Percentiles rank a stretch among this genome's conserved stretches.
phyloP scores from a whole-genome alignment of 2,113 vertebrate genomes.

The Phodopus roborovskii region DNA sequence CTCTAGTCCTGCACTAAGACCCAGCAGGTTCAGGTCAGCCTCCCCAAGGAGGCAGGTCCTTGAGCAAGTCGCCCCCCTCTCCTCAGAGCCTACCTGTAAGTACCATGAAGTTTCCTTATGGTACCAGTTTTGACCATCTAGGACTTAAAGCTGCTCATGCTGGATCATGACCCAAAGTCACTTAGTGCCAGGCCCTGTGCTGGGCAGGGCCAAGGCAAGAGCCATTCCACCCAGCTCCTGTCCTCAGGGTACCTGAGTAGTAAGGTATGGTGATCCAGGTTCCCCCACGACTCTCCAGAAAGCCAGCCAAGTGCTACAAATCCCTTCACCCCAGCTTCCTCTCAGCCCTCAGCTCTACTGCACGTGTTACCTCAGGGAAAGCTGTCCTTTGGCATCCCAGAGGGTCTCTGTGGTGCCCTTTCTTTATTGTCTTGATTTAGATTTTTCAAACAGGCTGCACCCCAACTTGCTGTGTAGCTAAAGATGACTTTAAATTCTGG shows the following conservation, averaged over 20 bases:
- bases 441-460: background rate
- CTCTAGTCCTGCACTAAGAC: background rate
- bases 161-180: background rate
- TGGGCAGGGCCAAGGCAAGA: background rate
- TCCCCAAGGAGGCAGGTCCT: background rate
- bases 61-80: conserved; percentile 17
- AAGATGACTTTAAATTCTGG: background rate
- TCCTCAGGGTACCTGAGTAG: background rate
- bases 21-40: background rate
- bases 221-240: background rate
- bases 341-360: background rate
- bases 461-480: background rate
- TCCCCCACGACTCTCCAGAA: background rate
- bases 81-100: background rate
- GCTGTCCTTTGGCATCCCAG: background rate
- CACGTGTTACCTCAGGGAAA: background rate
- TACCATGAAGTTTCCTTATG: background rate
- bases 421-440: background rate
- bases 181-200: background rate
- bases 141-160: background rate
- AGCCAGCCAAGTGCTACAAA: background rate
- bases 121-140: background rate
- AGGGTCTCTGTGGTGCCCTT: background rate
- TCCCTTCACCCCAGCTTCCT: background rate
- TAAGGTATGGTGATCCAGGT: background rate